Base-by-base conservation (phyloP, 2,113 vertebrate genomes). In the Anguilla japonica region DNA sequence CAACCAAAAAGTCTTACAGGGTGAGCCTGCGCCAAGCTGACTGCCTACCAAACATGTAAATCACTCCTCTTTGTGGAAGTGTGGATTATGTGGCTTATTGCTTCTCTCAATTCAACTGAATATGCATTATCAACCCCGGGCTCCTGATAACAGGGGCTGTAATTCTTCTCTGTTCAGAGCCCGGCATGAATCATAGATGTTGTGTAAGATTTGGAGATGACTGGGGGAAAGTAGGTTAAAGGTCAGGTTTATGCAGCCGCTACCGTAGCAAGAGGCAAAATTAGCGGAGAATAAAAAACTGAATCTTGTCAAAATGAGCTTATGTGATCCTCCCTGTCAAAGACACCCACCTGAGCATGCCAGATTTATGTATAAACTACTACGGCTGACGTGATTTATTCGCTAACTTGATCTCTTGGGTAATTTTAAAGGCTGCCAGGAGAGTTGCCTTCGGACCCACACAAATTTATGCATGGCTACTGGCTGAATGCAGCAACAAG, bases 241-340 rank as follows among this genome's bases (percentile, higher is more conserved):
- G 93, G 93, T 94, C 93, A 94, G 87, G 88, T 92, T 91, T 89
- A 90, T 88, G 88, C 46, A 79, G 87, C 84, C 88, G 89, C 92
- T 92, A 92, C 80, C 88, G 91, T 93, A 93, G 94, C 89, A 94
- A 93, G 93, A 88, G 86, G 90, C 90, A 92, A 93, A 90, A 94
- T 93, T 92, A 92, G 90, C 86, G 89, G 2, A 94, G 91, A 92
- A 91, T 75, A 93, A 89, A 83, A 92, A 85, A 81, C 88, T 90
- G 91, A 90, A 87, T 93, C 91, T 83, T 86, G 82, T 89, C 90
- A 92, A 92, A 34, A 91, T 81, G 87, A 79, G 86, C 87, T 90
- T 56, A 85, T 90, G 90, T 94, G 93, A 94, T 93, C 92, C 92
- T 85, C 81, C 88, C 79, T 57, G 89, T 91, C 90, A 87, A 90